phyloP scores from a whole-genome alignment of 1,140 invertebrate species.

The Brachionus angularis region DNA sequence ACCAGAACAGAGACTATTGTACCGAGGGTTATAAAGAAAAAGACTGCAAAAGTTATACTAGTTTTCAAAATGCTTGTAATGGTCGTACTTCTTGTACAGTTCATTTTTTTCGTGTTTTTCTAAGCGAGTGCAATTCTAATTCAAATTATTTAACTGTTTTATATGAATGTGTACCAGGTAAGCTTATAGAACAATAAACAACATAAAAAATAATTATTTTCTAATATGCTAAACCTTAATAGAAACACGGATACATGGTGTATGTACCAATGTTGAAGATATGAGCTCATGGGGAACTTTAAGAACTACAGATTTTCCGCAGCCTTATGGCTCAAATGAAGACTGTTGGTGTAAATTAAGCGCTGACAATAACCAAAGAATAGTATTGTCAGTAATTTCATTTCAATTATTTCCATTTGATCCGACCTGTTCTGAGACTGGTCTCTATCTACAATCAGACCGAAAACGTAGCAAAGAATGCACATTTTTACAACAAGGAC shows the following conservation, averaged over 20 bases:
- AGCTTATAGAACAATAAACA: not conserved
- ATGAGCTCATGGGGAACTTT: conserved; percentile 31
- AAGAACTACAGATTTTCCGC: conserved; percentile 29
- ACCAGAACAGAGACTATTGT: conserved; percentile 14
- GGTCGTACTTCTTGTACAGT: conserved; percentile 36
- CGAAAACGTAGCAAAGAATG: conserved; percentile 28
- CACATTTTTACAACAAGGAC: conserved; percentile 42
- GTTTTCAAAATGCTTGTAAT: conserved; percentile 42
- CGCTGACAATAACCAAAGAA: conserved; percentile 23
- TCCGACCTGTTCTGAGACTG: conserved; percentile 14
- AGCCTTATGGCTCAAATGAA: conserved; percentile 26
- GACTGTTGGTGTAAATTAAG: conserved; percentile 43
- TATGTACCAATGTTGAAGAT: conserved; percentile 21
- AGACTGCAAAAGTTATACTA: conserved; percentile 41
- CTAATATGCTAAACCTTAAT: not conserved
- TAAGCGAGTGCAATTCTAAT: conserved; percentile 19
- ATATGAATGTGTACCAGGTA: conserved; percentile 32
- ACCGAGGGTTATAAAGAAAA: conserved; percentile 10
- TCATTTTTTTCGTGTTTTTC: conserved; percentile 40
- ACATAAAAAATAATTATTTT: not conserved
- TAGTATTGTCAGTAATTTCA: conserved; percentile 33
- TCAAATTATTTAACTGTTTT: conserved; percentile 30
- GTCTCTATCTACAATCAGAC: conserved; percentile 35
- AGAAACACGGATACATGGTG: conserved; percentile 10
- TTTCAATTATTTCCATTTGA: conserved; percentile 42